These are phyloP conservation scores for Cuniculus paca DNA, from an alignment of 2,797 vertebrate species.

Conservation along the genomic window DNA sequence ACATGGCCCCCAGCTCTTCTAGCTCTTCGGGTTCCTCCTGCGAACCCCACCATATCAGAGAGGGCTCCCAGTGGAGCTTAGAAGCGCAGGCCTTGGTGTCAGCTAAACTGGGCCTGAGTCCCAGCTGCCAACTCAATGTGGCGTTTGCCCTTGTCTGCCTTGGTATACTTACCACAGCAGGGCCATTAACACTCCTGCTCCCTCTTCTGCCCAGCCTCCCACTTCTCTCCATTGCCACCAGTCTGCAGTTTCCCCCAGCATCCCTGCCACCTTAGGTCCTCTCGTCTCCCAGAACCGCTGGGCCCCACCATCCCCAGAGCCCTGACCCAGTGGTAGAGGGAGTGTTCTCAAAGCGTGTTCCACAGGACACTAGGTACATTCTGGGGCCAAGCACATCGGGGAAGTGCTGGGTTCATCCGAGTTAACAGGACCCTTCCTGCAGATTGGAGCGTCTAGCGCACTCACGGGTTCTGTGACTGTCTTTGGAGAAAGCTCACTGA, in stretches of 20 bases:
- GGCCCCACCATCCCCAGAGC: background rate
- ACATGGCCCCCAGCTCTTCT: background rate
- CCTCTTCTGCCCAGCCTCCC: no score
- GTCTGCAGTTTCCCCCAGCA: background rate
- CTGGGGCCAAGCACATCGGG: background rate
- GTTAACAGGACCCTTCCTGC: background rate
- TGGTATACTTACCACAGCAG: background rate
- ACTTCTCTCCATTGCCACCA: background rate
- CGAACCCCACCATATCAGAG: background rate
- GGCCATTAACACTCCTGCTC: background rate
- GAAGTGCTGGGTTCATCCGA: background rate
- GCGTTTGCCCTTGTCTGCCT: background rate
- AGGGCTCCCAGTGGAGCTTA: background rate
- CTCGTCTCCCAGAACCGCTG: background rate
- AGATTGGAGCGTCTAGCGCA: background rate
- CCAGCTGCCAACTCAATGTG: fast-evolving
- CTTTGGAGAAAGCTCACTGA: no score
- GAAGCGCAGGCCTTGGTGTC: background rate
- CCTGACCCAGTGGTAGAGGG: no score
- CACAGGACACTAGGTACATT: background rate
- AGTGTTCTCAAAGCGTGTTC: background rate
- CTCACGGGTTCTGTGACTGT: background rate
- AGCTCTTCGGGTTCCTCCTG: background rate
- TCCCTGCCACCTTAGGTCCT: background rate
- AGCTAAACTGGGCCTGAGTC: background rate